These are phyloP conservation scores for Tiliacea citrago DNA, from an alignment of 2,888 invertebrate genomes.

Conservation along the genomic window DNA sequence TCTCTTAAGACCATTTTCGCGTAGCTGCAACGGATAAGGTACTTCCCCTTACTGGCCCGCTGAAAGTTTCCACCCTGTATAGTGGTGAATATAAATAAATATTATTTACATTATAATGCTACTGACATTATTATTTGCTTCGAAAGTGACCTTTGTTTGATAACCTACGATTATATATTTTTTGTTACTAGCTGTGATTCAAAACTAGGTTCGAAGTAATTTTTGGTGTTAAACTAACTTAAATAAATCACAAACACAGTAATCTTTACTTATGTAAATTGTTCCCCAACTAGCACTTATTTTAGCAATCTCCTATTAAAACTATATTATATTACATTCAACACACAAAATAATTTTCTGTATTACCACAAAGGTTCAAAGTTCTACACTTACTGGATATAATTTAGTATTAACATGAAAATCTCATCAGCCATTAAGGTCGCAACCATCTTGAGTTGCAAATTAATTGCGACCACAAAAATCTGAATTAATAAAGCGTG, in stretches of 20 bases:
- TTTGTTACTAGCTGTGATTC: not conserved
- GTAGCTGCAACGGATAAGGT: too few species aligned
- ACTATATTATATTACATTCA: not conserved
- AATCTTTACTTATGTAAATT: not conserved
- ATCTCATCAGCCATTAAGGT: conserved; percentile 37
- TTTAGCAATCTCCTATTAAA: conserved; percentile 17
- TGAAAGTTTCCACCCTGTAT: too few species aligned
- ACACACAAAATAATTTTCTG: conserved; percentile 14
- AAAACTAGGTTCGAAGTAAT: not conserved
- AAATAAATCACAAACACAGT: not conserved
- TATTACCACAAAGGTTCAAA: conserved; percentile 19
- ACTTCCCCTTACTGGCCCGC: too few species aligned
- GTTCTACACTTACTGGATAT: conserved; percentile 17
- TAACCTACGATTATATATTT: too few species aligned
- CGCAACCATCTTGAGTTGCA: conserved; percentile 7
- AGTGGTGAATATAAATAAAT: not conserved
- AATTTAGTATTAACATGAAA: conserved; percentile 43
- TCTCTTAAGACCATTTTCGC: too few species aligned
- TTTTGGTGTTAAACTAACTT: not conserved
- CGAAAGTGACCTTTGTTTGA: too few species aligned
- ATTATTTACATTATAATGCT: too few species aligned
- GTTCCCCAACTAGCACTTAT: not conserved
- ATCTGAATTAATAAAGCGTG: not conserved
- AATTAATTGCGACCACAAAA: conserved; percentile 1
- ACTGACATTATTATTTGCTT: too few species aligned